These are phyloP conservation scores for Aporrectodea caliginosa DNA, from an alignment of 1,140 invertebrate species.

Conservation along the genomic window DNA sequence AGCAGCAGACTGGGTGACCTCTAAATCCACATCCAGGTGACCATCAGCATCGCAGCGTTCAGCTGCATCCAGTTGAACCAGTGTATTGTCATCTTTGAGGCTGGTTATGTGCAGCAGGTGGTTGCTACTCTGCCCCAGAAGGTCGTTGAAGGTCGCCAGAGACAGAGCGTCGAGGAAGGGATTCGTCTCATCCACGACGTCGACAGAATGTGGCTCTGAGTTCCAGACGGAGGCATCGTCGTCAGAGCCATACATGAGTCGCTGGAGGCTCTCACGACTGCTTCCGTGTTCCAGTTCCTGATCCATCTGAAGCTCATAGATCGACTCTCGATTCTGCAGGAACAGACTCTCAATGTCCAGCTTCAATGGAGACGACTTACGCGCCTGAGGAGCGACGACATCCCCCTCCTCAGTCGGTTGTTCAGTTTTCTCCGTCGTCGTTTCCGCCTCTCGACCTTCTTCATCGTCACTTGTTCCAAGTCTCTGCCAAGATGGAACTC, in stretches of 20 bases:
- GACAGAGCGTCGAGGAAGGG: too few species aligned
- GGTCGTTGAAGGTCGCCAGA: too few species aligned
- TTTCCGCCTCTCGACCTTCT: neutral
- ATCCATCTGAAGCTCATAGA: conserved; percentile 52
- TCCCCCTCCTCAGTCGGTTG: neutral
- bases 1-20: too few species aligned
- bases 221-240: neutral
- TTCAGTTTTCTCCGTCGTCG: neutral
- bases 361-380: neutral
- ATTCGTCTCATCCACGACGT: too few species aligned
- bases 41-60: too few species aligned
- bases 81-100: too few species aligned
- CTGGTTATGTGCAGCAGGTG: too few species aligned
- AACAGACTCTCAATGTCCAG: neutral
- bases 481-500: too few species aligned
- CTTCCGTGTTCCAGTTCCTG: conserved; percentile 42
- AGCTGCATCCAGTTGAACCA: too few species aligned
- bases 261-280: neutral
- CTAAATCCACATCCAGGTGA: too few species aligned
- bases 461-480: too few species aligned
- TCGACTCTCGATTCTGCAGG: conserved; percentile 42
- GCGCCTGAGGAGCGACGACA: neutral
- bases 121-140: too few species aligned
- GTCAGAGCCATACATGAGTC: neutral
- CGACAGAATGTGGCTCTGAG: neutral